Percentiles rank a stretch among this genome's conserved stretches.
These are phyloP conservation scores for Pteronotus mesoamericanus DNA, from an alignment of 2,797 vertebrate species.

Conservation along the genomic window DNA sequence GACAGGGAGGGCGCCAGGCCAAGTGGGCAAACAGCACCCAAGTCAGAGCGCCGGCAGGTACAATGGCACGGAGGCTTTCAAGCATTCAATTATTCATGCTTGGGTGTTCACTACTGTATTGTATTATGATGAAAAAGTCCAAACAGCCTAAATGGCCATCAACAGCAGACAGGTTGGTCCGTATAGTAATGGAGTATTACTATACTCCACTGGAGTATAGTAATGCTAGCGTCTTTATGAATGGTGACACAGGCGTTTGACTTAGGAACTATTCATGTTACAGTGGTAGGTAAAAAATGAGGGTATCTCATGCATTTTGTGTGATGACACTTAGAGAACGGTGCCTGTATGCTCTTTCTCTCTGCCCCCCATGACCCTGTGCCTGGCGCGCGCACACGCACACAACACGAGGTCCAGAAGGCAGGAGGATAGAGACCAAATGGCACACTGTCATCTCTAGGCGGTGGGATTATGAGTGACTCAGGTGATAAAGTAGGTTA, in stretches of 20 bases:
- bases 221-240: neutral
- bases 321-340: neutral
- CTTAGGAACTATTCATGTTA: neutral
- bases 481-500: neutral
- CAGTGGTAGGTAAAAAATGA: neutral
- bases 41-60: neutral
- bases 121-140: neutral
- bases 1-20: neutral
- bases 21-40: neutral
- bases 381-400: too few species aligned
- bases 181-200: too few species aligned
- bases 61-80: neutral
- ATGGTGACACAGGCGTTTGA: neutral
- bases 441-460: neutral
- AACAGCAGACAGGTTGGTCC: neutral
- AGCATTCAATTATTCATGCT: too few species aligned
- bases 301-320: neutral
- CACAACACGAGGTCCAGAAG: too few species aligned
- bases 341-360: neutral
- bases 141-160: neutral
- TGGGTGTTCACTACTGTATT: accelerated
- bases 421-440: neutral
- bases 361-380: neutral
- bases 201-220: neutral
- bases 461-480: neutral